These are phyloP conservation scores for Drosophila nr. perissopoda DNA, from an alignment of 2,888 invertebrate species.

Conservation along the genomic window DNA sequence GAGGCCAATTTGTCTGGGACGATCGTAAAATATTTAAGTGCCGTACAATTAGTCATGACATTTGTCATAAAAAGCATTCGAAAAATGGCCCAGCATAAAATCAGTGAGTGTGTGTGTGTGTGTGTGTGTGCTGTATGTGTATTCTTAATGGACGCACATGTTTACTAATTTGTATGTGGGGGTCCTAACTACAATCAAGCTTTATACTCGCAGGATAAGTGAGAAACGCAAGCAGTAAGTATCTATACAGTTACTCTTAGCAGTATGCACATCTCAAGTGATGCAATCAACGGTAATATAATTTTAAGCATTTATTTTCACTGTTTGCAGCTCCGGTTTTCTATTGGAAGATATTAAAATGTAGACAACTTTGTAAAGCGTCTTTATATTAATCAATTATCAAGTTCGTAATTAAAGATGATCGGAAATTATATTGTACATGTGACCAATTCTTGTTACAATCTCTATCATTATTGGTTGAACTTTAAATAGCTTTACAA, in stretches of 20 bases:
- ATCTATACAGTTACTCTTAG: not conserved
- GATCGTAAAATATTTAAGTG: conserved; percentile 66
- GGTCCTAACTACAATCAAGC: not conserved
- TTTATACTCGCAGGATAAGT: conserved; percentile 13
- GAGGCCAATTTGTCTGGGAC: conserved; percentile 39
- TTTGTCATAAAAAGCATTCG: conserved; percentile 62
- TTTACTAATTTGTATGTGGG: not conserved
- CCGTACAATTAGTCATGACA: conserved; percentile 73
- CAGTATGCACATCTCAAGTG: not conserved
- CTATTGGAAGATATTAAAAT: not conserved
- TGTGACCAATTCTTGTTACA: not conserved
- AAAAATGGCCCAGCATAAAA: conserved; percentile 42
- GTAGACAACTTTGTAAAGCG: conserved; percentile 3
- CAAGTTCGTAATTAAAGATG: not conserved
- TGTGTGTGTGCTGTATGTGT: conserved; percentile 7
- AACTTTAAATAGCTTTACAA: not conserved
- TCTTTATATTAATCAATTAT: not conserved
- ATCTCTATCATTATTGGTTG: not conserved
- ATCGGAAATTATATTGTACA: not conserved
- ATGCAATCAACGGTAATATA: no score
- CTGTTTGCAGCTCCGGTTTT: not conserved
- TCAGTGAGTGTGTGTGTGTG: conserved; percentile 8
- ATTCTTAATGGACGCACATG: conserved; percentile 4
- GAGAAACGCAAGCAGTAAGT: not conserved
- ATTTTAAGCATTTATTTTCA: not conserved